phyloP scores from a whole-genome alignment of 2,113 vertebrate genomes.

The Platysteira castanea region DNA sequence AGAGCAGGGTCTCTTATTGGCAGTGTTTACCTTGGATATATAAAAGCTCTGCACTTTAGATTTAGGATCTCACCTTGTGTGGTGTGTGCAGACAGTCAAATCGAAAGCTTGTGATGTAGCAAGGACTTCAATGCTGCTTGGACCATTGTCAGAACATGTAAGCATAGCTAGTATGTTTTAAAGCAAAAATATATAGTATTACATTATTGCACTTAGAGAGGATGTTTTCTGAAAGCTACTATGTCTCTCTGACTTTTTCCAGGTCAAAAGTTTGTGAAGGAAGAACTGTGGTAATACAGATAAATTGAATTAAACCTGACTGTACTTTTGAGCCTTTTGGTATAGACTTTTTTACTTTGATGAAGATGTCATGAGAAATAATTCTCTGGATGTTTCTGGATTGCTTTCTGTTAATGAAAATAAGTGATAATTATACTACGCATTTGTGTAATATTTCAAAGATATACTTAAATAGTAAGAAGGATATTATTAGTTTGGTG shows the following conservation, averaged over 20 bases:
- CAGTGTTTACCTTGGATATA: not conserved
- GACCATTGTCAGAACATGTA: not conserved
- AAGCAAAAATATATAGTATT: not conserved
- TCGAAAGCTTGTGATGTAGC: not conserved
- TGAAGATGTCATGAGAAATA: not conserved
- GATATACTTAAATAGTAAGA: not conserved
- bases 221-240: not conserved
- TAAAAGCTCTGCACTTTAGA: not conserved
- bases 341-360: not conserved
- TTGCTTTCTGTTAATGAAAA: not conserved
- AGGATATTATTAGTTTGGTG: not conserved
- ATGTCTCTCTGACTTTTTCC: not conserved
- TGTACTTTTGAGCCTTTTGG: not conserved
- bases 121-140: not conserved
- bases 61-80: rapidly evolving
- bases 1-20: not conserved
- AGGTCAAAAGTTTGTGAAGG: not conserved
- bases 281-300: not conserved
- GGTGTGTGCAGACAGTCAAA: rapidly evolving
- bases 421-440: not conserved
- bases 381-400: not conserved
- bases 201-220: not conserved
- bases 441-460: not conserved
- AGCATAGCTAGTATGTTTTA: not conserved
- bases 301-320: not conserved